Conservation (phyloP, 1,140 invertebrate genomes). For the Hirudo medicinalis region DNA sequence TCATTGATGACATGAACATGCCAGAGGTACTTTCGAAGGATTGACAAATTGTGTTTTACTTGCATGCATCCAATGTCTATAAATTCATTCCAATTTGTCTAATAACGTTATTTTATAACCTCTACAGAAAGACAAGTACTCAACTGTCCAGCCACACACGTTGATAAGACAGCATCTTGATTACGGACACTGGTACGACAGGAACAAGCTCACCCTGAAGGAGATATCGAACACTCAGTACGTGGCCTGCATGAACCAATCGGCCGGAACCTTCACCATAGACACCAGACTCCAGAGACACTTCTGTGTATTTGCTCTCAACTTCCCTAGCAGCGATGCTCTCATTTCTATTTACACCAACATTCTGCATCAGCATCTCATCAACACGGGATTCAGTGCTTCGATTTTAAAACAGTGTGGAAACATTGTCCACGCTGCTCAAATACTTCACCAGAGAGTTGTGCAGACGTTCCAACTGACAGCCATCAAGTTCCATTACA, state of each 20-base stretch:
- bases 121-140: constrained; percentile 69
- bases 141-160: constrained; percentile 88
- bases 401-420: constrained; percentile 46
- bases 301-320: constrained; percentile 85
- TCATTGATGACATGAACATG: constrained; percentile 96
- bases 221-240: constrained; percentile 95
- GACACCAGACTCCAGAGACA: constrained; percentile 75
- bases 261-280: constrained; percentile 87
- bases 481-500: constrained; percentile 89
- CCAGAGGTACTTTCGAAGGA: constrained; percentile 67
- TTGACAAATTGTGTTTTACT: neutral
- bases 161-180: constrained; percentile 86
- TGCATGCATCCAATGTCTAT: too few species aligned
- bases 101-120: neutral
- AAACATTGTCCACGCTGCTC: constrained; percentile 63
- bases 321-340: constrained; percentile 72
- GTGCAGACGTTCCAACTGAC: constrained; percentile 76
- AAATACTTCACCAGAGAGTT: constrained; percentile 71
- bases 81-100: too few species aligned
- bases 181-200: constrained; percentile 82
- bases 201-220: constrained; percentile 75
- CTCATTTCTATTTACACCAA: constrained; percentile 70
- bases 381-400: constrained; percentile 58
- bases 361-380: constrained; percentile 67
- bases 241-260: constrained; percentile 92